Conservation (phyloP, 2,113 vertebrate genomes). For the Aphyosemion australe region DNA sequence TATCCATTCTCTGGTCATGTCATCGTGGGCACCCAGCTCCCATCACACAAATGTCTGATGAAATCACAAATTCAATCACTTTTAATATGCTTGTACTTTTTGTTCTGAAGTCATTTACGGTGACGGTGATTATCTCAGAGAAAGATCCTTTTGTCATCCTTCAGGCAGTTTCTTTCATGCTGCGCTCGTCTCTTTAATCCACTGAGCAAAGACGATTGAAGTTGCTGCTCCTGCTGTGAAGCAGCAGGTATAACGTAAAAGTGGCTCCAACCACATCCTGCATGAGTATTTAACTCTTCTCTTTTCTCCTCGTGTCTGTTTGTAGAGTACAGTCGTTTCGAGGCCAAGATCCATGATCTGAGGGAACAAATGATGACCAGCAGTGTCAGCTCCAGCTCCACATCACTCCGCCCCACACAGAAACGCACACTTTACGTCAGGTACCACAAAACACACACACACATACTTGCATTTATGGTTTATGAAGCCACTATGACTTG, state of each 20-base stretch:
- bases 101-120: neutral
- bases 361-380: slow-evolving; percentile 99
- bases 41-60: too few species aligned
- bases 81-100: neutral
- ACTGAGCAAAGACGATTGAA: slow-evolving; percentile 15
- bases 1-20: neutral
- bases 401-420: slow-evolving; percentile 93
- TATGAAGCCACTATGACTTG: too few species aligned
- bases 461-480: too few species aligned
- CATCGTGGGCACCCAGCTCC: too few species aligned
- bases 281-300: neutral
- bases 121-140: neutral
- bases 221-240: neutral
- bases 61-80: neutral
- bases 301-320: slow-evolving; percentile 28
- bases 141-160: neutral
- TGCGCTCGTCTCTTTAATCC: slow-evolving; percentile 29
- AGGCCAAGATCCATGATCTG: slow-evolving; percentile 98
- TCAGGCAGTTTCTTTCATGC: slow-evolving; percentile 10
- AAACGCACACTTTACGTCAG: slow-evolving; percentile 81
- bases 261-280: neutral
- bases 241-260: slow-evolving; percentile 8
- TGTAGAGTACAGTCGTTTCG: slow-evolving; percentile 94
- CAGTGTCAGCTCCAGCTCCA: slow-evolving; percentile 95
- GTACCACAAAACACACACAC: slow-evolving; percentile 49